A percentile compares a stretch with the other conserved stretches of the same genome.
phyloP scores from a whole-genome alignment of 2,797 vertebrate species.

The Danionella dracula region DNA sequence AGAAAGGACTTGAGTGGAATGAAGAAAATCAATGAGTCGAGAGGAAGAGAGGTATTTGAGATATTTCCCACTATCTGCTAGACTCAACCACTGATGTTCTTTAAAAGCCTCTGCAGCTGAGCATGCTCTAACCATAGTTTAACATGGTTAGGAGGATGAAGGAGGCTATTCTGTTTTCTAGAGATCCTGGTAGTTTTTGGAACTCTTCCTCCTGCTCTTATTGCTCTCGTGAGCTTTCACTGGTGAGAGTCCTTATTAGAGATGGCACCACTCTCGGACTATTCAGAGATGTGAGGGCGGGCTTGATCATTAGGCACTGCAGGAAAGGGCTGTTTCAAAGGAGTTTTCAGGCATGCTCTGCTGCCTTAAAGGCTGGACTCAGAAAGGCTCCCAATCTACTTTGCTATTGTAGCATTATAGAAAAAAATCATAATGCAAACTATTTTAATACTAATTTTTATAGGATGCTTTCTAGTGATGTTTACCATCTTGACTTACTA shows the following conservation, averaged over 20 bases:
- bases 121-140: conserved; percentile 61
- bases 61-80: conserved; percentile 10
- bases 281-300: conserved; percentile 45
- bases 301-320: conserved; percentile 60
- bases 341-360: conserved; percentile 23
- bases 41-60: background rate
- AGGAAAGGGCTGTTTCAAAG: conserved; percentile 38
- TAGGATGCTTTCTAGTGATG: background rate
- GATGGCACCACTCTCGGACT: conserved; percentile 43
- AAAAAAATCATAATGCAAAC: background rate
- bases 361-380: conserved; percentile 17
- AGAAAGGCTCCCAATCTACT: conserved; percentile 29
- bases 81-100: conserved; percentile 22
- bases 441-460: background rate
- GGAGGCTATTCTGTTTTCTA: conserved; percentile 37
- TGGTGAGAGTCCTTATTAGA: conserved; percentile 62
- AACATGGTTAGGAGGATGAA: conserved; percentile 51
- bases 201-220: conserved; percentile 49
- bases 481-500: background rate
- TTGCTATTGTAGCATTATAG: background rate
- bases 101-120: conserved; percentile 38
- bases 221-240: conserved; percentile 57
- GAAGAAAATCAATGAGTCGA: background rate
- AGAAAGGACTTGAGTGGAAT: background rate
- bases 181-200: conserved; percentile 50